Conservation (phyloP, 1,140 invertebrate species). For the Lerema accius region DNA sequence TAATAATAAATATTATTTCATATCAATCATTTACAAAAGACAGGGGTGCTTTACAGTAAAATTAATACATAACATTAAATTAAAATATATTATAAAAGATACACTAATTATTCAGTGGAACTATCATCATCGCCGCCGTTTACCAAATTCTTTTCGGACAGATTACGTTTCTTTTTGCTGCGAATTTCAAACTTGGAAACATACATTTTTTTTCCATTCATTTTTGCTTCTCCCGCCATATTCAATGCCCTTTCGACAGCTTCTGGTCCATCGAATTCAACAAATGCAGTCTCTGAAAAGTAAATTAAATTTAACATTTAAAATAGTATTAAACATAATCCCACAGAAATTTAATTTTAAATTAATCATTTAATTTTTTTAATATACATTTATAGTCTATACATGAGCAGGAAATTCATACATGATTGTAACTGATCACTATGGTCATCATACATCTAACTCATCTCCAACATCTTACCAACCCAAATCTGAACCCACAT, state of each 20-base stretch:
- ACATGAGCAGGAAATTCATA: too few species aligned
- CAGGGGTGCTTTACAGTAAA: neutral
- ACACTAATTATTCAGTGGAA: neutral
- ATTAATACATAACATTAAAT: too few species aligned
- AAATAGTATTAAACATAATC: too few species aligned
- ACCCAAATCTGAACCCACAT: too few species aligned
- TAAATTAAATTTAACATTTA: slow-evolving; percentile 19
- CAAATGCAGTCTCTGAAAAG: slow-evolving; percentile 63
- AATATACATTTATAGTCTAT: too few species aligned
- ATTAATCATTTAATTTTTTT: too few species aligned
- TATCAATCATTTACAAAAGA: neutral
- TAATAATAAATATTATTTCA: too few species aligned
- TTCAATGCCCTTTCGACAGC: slow-evolving; percentile 53
- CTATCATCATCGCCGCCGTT: neutral
- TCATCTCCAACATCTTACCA: too few species aligned
- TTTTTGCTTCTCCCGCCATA: slow-evolving; percentile 43
- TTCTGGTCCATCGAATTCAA: slow-evolving; percentile 63
- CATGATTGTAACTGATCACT: too few species aligned
- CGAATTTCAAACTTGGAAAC: slow-evolving; percentile 50
- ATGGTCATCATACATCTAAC: too few species aligned
- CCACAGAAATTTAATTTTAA: too few species aligned
- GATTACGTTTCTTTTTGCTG: slow-evolving; percentile 29
- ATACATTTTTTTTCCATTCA: slow-evolving; percentile 61
- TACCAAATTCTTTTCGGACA: neutral
- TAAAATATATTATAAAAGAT: neutral